Percentiles rank a stretch among this genome's conserved stretches.
Evolutionary conservation across 2,113 vertebrate species (phyloP).

Genomic region (Cepphus grylle): DNA sequence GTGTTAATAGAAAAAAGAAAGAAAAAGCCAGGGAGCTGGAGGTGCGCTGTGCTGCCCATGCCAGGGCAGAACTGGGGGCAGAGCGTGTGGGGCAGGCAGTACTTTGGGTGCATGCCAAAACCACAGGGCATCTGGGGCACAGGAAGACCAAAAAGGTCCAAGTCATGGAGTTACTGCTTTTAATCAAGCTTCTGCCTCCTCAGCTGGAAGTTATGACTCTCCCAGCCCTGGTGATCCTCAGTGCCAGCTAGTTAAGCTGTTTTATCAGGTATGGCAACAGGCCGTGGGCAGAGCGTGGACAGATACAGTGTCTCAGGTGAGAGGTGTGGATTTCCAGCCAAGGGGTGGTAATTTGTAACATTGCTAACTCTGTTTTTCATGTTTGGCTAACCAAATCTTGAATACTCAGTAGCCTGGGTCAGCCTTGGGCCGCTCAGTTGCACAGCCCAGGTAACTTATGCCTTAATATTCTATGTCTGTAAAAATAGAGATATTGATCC

Average conservation of each 20-base stretch:
- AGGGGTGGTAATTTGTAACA: not conserved
- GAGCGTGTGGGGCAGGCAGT: fast-evolving
- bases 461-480: not conserved
- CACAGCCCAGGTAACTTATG: not conserved
- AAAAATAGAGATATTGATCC: not conserved
- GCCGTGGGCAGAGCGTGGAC: not conserved
- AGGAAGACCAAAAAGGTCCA: not conserved
- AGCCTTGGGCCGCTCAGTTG: not conserved
- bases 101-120: not conserved
- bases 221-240: not conserved
- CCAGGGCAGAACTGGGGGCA: not conserved
- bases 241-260: not conserved
- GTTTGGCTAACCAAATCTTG: not conserved
- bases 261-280: not conserved
- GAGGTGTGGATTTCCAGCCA: not conserved
- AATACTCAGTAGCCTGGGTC: not conserved
- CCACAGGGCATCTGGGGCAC: not conserved
- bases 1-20: not conserved
- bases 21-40: not conserved
- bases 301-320: not conserved
- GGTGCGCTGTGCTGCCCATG: not conserved
- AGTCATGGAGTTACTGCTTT: not conserved
- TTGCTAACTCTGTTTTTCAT: not conserved
- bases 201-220: not conserved
- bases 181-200: not conserved